Conservation (phyloP, 2,797 vertebrate genomes). For the Iguana delicatissima region DNA sequence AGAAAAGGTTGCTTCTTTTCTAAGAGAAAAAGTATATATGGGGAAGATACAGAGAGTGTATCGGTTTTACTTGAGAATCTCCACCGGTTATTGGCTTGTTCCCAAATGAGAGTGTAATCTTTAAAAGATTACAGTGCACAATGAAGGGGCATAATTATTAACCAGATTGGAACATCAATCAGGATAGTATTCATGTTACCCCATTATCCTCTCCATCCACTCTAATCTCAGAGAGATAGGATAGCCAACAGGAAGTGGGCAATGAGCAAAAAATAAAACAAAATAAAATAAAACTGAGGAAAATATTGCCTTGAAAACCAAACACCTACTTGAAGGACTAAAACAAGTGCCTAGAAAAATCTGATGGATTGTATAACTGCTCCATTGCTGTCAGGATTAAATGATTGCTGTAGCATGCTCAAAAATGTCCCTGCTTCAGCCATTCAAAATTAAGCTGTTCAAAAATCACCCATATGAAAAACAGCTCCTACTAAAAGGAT, state of each 20-base stretch:
- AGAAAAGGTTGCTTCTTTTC: background rate
- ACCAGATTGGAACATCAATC: constrained; percentile 66
- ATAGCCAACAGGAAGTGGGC: constrained; percentile 36
- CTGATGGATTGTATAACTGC: constrained; percentile 41
- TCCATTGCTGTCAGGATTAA: constrained; percentile 50
- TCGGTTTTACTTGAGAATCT: constrained; percentile 77
- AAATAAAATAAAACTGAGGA: constrained; percentile 44
- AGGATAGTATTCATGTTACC: constrained; percentile 48
- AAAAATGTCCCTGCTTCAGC: constrained; percentile 25
- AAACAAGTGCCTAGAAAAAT: constrained; percentile 43
- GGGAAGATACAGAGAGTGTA: constrained; percentile 23
- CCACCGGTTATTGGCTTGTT: constrained; percentile 76
- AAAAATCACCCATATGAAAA: constrained; percentile 42
- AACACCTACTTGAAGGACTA: constrained; percentile 35
- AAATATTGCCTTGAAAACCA: constrained; percentile 20
- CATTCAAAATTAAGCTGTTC: constrained; percentile 22
- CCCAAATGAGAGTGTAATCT: constrained; percentile 76
- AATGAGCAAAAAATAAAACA: constrained; percentile 31
- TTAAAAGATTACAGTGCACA: constrained; percentile 75
- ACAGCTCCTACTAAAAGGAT: background rate
- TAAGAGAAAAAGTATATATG: background rate
- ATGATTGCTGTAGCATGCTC: constrained; percentile 36
- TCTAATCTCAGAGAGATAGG: constrained; percentile 38
- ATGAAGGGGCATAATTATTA: constrained; percentile 76
- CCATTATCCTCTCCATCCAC: constrained; percentile 47